phyloP scores from a whole-genome alignment of 1,140 invertebrate genomes.

The Nasonia vitripennis region DNA sequence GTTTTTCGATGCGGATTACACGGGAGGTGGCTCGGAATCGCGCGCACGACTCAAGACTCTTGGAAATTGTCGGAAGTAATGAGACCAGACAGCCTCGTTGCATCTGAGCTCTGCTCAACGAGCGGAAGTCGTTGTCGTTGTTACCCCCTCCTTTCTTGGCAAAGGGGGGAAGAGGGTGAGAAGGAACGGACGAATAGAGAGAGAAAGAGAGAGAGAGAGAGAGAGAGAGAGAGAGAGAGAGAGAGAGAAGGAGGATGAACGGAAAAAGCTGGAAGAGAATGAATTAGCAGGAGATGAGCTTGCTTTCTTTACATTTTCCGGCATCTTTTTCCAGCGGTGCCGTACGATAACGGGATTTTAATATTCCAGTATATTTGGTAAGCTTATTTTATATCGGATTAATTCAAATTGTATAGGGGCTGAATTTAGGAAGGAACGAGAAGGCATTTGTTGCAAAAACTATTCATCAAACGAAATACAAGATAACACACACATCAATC shows the following conservation, averaged over 20 bases:
- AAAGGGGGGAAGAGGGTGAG: not conserved
- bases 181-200: not conserved
- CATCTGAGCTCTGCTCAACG: slow-evolving; percentile 34
- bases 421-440: no score
- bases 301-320: not conserved
- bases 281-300: not conserved
- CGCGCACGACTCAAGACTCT: slow-evolving; percentile 16
- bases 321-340: not conserved
- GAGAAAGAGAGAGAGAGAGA: not conserved
- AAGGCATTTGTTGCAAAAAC: no score
- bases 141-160: not conserved
- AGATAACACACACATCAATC: no score
- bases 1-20: slow-evolving; percentile 41
- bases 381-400: not conserved
- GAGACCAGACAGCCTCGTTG: slow-evolving; percentile 15
- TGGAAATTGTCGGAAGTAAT: slow-evolving; percentile 45
- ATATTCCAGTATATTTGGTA: not conserved
- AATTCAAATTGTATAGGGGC: no score
- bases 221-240: not conserved
- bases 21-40: slow-evolving; percentile 32
- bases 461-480: no score
- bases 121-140: slow-evolving; percentile 44
- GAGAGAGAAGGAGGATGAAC: not conserved
- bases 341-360: no score
- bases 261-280: not conserved